Conservation (phyloP, 2,888 invertebrate species). For the Pseudococcus viburni region DNA sequence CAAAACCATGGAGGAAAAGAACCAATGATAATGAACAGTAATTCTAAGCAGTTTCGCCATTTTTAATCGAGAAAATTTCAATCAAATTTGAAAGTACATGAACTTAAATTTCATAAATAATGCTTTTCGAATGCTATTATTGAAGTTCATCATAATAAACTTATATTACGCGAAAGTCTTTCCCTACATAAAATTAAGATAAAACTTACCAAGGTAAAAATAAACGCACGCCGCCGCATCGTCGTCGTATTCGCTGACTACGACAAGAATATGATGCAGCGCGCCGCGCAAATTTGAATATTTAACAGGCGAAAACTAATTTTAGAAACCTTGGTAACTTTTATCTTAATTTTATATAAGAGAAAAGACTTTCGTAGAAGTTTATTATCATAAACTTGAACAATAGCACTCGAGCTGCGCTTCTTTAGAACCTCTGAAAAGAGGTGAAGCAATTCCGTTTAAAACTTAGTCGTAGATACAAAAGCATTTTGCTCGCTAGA, state of each 20-base stretch:
- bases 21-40: no score
- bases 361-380: conserved; percentile 60
- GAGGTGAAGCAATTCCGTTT: conserved; percentile 66
- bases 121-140: no score
- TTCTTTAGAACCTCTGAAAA: conserved; percentile 59
- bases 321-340: conserved; percentile 61
- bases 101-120: no score
- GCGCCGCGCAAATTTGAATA: conserved; percentile 45
- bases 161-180: no score
- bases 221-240: neutral
- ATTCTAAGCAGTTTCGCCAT: no score
- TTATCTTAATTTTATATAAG: conserved; percentile 63
- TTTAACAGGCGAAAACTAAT: conserved; percentile 42
- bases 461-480: conserved; percentile 65
- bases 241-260: neutral
- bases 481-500: conserved; percentile 65
- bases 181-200: no score
- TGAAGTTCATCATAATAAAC: no score
- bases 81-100: no score
- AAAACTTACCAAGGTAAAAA: no score
- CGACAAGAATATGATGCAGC: neutral
- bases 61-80: no score
- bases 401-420: conserved; percentile 62
- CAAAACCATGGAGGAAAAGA: no score
- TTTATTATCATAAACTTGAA: conserved; percentile 65